Evolutionary conservation across 2,113 vertebrate genomes (phyloP).

Genomic region (Trogon surrucura): DNA sequence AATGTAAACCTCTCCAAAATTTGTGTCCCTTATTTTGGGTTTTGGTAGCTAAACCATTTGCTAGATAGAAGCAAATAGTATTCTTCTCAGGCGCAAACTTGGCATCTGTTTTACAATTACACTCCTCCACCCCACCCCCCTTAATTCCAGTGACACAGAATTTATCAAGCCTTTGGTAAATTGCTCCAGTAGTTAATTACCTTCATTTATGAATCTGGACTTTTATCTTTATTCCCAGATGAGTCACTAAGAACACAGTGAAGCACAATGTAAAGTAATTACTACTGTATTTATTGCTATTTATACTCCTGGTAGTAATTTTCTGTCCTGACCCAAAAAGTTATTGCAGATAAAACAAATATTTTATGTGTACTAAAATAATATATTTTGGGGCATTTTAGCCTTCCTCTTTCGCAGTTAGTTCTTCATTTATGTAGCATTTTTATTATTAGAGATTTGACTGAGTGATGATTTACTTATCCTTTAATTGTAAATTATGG

Average conservation of each 20-base stretch:
- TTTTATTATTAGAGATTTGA: neutral
- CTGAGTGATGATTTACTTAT: neutral
- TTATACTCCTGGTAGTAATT: slow-evolving; percentile 58
- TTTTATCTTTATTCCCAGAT: slow-evolving; percentile 66
- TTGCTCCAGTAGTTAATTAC: slow-evolving; percentile 64
- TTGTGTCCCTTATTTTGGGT: neutral
- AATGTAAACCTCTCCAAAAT: neutral
- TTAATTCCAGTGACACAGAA: slow-evolving; percentile 33
- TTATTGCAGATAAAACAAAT: slow-evolving; percentile 59
- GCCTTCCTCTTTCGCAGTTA: neutral
- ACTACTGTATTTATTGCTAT: slow-evolving; percentile 62
- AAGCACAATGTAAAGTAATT: slow-evolving; percentile 62
- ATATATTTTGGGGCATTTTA: slow-evolving; percentile 36
- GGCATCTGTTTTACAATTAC: slow-evolving; percentile 37
- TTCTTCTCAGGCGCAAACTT: neutral
- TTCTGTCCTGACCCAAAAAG: slow-evolving; percentile 58
- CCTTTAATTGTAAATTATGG: neutral
- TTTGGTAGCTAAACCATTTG: neutral
- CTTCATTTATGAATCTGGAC: slow-evolving; percentile 70
- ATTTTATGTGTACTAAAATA: slow-evolving; percentile 23
- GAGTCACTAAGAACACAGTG: slow-evolving; percentile 51
- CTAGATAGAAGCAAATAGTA: neutral
- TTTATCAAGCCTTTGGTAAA: slow-evolving; percentile 60
- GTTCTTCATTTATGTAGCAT: neutral
- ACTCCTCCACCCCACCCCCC: neutral